Percentiles rank a stretch among this genome's conserved stretches.
Conservation (phyloP, 2,797 vertebrate species). For the Heterohyrax brucei region DNA sequence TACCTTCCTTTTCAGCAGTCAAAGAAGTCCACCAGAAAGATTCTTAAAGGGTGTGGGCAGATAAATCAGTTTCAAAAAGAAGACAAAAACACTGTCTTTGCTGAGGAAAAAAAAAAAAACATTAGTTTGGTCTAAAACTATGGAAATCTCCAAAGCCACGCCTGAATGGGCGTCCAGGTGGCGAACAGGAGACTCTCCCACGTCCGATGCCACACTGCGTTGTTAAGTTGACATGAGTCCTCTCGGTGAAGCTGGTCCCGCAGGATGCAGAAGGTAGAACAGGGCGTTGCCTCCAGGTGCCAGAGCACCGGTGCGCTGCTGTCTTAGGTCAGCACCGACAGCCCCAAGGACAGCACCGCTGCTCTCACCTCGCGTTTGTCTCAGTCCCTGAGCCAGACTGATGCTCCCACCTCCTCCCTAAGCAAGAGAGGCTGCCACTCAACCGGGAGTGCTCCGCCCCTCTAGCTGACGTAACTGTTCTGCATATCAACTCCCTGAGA, state of each 20-base stretch:
- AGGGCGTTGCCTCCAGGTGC: conserved; percentile 71
- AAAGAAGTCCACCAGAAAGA: conserved; percentile 79
- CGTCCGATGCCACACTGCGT: conserved; percentile 80
- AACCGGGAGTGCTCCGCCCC: conserved; percentile 75
- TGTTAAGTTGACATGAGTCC: conserved; percentile 82
- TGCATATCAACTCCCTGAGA: conserved; percentile 75
- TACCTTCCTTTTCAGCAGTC: conserved; percentile 87
- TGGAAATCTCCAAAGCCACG: conserved; percentile 82
- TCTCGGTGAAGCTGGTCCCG: not conserved
- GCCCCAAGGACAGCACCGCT: conserved; percentile 87
- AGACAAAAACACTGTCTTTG: conserved; percentile 57
- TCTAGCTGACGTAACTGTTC: conserved; percentile 81
- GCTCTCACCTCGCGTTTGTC: conserved; percentile 74
- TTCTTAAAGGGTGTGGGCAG: conserved; percentile 54
- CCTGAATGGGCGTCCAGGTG: conserved; percentile 73
- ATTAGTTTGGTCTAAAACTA: conserved; percentile 81
- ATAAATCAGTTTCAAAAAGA: conserved; percentile 62
- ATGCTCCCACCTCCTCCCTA: conserved; percentile 78
- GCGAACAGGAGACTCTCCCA: conserved; percentile 63
- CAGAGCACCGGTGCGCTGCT: not conserved
- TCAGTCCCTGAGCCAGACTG: conserved; percentile 80
- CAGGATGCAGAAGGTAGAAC: conserved; percentile 39
- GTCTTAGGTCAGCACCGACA: conserved; percentile 86
- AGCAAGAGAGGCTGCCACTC: conserved; percentile 76
- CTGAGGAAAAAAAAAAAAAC: conserved; percentile 57